These are phyloP conservation scores for Drosophila mercatorum DNA, from an alignment of 2,888 invertebrate genomes.

Conservation along the genomic window DNA sequence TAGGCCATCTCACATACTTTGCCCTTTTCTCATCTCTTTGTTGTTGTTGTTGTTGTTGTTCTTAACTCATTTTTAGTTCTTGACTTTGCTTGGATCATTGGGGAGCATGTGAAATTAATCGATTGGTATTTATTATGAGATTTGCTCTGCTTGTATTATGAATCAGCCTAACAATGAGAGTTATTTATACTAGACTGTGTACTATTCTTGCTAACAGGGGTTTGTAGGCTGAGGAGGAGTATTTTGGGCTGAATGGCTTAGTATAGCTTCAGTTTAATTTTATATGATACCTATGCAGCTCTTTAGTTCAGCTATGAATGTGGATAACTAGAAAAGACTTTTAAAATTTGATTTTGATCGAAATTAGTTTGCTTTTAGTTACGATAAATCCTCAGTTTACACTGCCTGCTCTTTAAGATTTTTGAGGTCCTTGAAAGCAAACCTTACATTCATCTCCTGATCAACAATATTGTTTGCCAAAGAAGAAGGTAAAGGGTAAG, in stretches of 20 bases:
- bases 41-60: background rate
- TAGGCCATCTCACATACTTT: background rate
- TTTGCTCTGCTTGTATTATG: conserved; percentile 53
- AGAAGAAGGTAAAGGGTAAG: too few relatives aligned
- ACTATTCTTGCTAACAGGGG: background rate
- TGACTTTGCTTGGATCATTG: conserved; percentile 5
- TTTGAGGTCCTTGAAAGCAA: too few relatives aligned
- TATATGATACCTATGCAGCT: background rate
- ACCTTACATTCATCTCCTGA: too few relatives aligned
- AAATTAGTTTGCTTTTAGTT: too few relatives aligned
- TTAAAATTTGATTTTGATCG: too few relatives aligned
- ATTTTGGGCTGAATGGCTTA: too few relatives aligned
- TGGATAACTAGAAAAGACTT: too few relatives aligned
- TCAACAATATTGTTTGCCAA: too few relatives aligned
- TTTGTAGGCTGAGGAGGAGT: background rate
- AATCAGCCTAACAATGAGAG: background rate
- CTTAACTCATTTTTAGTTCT: background rate
- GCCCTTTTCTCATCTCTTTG: background rate
- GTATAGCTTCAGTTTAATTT: background rate
- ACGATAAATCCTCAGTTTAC: too few relatives aligned
- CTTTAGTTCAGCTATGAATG: background rate
- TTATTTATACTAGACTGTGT: background rate
- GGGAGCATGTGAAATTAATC: conserved; percentile 80
- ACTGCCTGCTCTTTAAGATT: too few relatives aligned
- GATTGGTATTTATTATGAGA: conserved; percentile 82